phyloP scores from a whole-genome alignment of 2,888 invertebrate genomes.

The Trissoscelio sp. region DNA sequence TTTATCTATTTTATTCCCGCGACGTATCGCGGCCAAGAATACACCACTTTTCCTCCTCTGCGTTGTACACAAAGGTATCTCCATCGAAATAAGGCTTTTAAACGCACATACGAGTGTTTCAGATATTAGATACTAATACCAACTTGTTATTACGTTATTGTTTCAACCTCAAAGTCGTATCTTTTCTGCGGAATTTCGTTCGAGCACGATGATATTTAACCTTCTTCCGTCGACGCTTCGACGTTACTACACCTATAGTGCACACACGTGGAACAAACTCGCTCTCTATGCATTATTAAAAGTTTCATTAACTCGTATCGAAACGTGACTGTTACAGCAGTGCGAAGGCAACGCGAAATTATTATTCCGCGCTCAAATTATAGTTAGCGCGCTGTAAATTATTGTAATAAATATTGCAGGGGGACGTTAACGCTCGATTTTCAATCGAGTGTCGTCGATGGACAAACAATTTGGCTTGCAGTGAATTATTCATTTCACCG shows the following conservation, averaged over 20 bases:
- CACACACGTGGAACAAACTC: too few relatives aligned
- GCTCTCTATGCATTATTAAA: background rate
- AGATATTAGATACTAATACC: conserved; percentile 49
- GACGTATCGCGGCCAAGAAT: conserved; percentile 22
- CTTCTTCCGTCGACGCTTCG: too few relatives aligned
- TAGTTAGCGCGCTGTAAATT: too few relatives aligned
- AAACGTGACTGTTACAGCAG: background rate
- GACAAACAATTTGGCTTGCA: conserved; percentile 2
- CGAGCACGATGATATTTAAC: background rate
- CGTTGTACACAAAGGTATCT: conserved; percentile 45
- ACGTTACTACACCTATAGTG: too few relatives aligned
- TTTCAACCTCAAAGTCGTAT: conserved; percentile 1
- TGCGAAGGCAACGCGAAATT: too few relatives aligned
- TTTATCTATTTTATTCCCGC: conserved; percentile 42
- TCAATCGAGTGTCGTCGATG: background rate
- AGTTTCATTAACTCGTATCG: background rate
- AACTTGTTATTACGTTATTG: conserved; percentile 38
- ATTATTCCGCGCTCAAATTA: too few relatives aligned
- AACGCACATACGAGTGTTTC: too few relatives aligned
- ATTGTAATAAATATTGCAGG: too few relatives aligned
- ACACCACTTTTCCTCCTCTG: conserved; percentile 5
- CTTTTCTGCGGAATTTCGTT: conserved; percentile 1
- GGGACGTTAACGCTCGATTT: background rate
- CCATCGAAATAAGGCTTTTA: conserved; percentile 1
- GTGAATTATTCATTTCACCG: conserved; percentile 21